A percentile compares a stretch with the other conserved stretches of the same genome.
Conservation (phyloP, 2,113 vertebrate species). For the Erinaceus europaeus region DNA sequence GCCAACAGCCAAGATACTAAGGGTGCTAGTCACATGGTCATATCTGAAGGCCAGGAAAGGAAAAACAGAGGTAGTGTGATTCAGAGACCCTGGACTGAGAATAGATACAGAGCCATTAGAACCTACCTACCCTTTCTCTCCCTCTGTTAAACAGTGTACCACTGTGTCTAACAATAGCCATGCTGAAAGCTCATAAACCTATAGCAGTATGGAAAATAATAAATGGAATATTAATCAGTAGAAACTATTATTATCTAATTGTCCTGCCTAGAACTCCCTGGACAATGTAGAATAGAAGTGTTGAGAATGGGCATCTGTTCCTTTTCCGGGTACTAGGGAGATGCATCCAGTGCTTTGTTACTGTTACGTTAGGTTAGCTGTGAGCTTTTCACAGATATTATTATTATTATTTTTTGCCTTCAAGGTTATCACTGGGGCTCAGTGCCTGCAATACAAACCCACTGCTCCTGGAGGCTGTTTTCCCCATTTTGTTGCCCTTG, state of each 20-base stretch:
- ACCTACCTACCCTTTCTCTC: neutral
- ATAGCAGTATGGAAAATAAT: neutral
- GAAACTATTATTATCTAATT: neutral
- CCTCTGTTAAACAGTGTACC: neutral
- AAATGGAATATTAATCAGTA: neutral
- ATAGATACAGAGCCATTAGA: neutral
- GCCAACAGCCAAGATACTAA: neutral
- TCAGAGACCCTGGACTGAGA: neutral
- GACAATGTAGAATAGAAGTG: neutral
- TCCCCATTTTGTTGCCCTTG: too few species aligned
- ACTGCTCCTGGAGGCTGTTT: too few species aligned
- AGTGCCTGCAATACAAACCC: too few species aligned
- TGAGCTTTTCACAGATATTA: too few species aligned
- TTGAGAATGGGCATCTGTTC: neutral
- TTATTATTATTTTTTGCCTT: too few species aligned
- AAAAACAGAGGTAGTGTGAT: neutral
- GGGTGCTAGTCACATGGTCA: neutral
- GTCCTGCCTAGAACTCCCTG: neutral
- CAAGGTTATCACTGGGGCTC: too few species aligned
- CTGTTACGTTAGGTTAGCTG: too few species aligned
- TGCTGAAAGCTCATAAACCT: neutral
- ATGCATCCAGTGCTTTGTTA: neutral
- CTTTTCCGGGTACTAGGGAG: neutral
- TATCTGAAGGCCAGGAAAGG: neutral
- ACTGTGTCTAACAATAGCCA: neutral